Evolutionary conservation across 2,888 invertebrate species (phyloP).

Genomic region (Ectropis crepuscularia): DNA sequence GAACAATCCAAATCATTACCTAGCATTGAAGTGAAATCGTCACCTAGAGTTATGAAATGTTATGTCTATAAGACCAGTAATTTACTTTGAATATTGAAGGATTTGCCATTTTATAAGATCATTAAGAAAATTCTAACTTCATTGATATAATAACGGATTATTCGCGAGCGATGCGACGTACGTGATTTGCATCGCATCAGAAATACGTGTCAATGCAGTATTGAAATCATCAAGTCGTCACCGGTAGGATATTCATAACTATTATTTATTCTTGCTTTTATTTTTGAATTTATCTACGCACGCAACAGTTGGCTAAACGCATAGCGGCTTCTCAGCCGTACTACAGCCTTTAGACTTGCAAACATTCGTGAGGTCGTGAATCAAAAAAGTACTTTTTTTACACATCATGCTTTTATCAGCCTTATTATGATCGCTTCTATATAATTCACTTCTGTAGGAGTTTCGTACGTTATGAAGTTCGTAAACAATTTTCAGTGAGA

Average conservation of each 20-base stretch:
- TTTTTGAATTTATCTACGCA: conserved; percentile 65
- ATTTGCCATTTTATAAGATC: no score
- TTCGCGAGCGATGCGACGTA: no score
- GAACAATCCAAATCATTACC: no score
- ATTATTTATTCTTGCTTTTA: conserved; percentile 53
- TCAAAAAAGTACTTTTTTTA: conserved; percentile 8
- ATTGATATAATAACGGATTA: no score
- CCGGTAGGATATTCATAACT: conserved; percentile 35
- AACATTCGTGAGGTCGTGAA: conserved; percentile 1
- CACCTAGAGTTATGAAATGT: no score
- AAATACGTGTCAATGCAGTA: conserved; percentile 1
- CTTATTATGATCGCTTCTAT: conserved; percentile 9
- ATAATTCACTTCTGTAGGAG: conserved; percentile 10
- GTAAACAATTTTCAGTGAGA: neutral
- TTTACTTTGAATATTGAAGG: no score
- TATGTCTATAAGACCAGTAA: no score
- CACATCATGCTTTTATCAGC: conserved; percentile 23
- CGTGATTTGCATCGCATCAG: no score
- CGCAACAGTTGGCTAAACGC: conserved; percentile 70
- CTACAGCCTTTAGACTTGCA: conserved; percentile 66
- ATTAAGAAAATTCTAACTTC: no score
- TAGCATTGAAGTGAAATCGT: no score
- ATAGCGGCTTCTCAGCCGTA: conserved; percentile 44
- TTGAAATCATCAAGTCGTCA: conserved; percentile 22
- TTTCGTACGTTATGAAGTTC: conserved; percentile 3